Percentiles rank a stretch among this genome's conserved stretches.
These are phyloP conservation scores for Tyrophagus putrescentiae DNA, from an alignment of 1,140 invertebrate species.

Conservation along the genomic window DNA sequence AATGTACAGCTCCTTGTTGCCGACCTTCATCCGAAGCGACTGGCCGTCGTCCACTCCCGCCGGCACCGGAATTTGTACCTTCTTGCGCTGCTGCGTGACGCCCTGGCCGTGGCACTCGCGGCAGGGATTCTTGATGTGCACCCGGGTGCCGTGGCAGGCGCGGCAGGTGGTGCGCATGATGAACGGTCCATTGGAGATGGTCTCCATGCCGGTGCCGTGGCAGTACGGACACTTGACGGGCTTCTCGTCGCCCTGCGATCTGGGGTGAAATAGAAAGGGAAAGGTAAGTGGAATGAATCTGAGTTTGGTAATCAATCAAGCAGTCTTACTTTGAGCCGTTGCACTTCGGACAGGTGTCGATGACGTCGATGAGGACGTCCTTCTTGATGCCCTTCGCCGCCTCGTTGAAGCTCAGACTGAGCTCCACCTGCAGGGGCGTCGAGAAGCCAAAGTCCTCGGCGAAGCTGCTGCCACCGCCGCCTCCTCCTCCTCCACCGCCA, in stretches of 20 bases:
- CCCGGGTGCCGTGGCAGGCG: conserved; percentile 70
- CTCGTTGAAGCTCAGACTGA: conserved; percentile 85
- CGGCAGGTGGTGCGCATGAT: conserved; percentile 92
- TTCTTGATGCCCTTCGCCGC: conserved; percentile 91
- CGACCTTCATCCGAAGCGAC: conserved; percentile 79
- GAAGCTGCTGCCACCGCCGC: conserved; percentile 36
- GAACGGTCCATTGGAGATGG: conserved; percentile 57
- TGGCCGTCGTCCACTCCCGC: conserved; percentile 92
- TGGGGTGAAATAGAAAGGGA: conserved; percentile 30
- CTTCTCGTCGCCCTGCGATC: conserved; percentile 74
- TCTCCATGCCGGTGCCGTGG: conserved; percentile 86
- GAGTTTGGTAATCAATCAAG: not conserved
- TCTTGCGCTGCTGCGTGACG: conserved; percentile 69
- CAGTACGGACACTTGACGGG: conserved; percentile 72
- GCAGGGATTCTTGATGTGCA: conserved; percentile 81
- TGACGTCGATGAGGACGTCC: conserved; percentile 74
- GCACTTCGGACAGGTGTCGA: conserved; percentile 84
- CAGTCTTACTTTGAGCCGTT: conserved; percentile 40
- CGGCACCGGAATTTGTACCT: conserved; percentile 84
- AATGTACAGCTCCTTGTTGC: conserved; percentile 70
- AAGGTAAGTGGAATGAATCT: not conserved
- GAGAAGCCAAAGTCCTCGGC: conserved; percentile 77
- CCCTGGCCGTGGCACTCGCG: conserved; percentile 85
- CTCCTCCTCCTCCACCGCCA: not conserved
- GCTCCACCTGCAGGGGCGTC: conserved; percentile 67